Evolutionary conservation across 37 sponge, comb jelly and placozoan genomes (phyloP).

Genomic region (Halisarca cf. caerulea): DNA sequence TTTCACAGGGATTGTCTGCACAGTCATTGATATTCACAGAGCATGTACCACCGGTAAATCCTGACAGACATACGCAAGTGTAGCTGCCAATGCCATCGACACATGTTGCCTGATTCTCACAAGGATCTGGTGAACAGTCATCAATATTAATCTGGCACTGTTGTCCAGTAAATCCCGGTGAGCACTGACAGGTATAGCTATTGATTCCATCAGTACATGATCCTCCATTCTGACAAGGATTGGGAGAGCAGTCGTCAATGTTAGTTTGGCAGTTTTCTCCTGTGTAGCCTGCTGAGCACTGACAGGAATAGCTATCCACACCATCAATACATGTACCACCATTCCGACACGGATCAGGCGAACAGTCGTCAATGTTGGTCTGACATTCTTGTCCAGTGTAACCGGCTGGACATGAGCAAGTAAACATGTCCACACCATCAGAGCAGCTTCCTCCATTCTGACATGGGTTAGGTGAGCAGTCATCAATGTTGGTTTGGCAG

Average conservation of each 20-base stretch:
- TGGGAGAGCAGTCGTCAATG: constrained; percentile 46
- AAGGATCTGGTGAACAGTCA: background rate
- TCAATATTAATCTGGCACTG: background rate
- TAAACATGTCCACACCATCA: background rate
- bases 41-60: constrained; percentile 3
- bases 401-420: constrained; percentile 51
- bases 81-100: background rate
- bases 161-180: background rate
- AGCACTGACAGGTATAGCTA: constrained; percentile 6
- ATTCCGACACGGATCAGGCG: constrained; percentile 24
- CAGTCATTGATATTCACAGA: constrained; percentile 26
- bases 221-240: constrained; percentile 27
- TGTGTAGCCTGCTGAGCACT: background rate
- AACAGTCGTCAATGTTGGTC: constrained; percentile 56
- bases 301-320: background rate
- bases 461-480: background rate
- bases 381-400: constrained; percentile 60
- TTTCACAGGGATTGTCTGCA: constrained; percentile 13
- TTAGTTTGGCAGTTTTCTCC: constrained; percentile 43
- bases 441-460: constrained; percentile 28
- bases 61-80: background rate
- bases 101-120: background rate
- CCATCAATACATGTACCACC: constrained; percentile 30
- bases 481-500: constrained; percentile 31
- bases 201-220: background rate